Conservation (phyloP, 2,888 invertebrate genomes). For the Neocrepidodera transversa region DNA sequence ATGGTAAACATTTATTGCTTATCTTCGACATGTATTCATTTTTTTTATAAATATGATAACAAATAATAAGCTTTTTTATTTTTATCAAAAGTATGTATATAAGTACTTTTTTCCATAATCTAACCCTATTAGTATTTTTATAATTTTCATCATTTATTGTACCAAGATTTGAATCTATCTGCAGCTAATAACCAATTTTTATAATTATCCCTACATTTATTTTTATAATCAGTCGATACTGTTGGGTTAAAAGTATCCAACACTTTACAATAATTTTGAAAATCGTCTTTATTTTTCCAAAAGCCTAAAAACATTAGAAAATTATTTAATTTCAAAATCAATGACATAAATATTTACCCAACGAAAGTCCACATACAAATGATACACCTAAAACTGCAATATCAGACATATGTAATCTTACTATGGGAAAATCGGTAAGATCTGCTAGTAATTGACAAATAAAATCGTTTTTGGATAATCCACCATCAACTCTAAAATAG, state of each 20-base stretch:
- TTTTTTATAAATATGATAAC: no score
- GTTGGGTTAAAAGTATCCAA: constrained; percentile 68
- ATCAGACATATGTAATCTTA: constrained; percentile 77
- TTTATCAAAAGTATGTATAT: no score
- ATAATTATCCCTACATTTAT: constrained; percentile 53
- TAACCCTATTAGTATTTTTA: no score
- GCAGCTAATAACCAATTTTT: constrained; percentile 67
- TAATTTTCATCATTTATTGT: constrained; percentile 50
- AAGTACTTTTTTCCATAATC: no score
- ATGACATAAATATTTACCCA: constrained; percentile 63
- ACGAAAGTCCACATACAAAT: constrained; percentile 81
- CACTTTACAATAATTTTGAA: constrained; percentile 66
- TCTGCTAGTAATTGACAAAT: constrained; percentile 88
- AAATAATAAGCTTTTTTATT: no score
- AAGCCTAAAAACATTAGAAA: constrained; percentile 39
- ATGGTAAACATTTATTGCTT: no score
- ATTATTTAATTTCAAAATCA: neutral
- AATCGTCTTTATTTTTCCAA: constrained; percentile 66
- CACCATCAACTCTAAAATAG: constrained; percentile 84
- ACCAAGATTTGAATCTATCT: constrained; percentile 67
- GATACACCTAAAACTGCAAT: constrained; percentile 88
- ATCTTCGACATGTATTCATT: no score
- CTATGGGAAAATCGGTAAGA: constrained; percentile 76
- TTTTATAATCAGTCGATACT: constrained; percentile 48
- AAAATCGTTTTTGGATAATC: constrained; percentile 95